Evolutionary conservation across 1,140 invertebrate genomes (phyloP), one percentile per base, ranked within the genome.

Genomic region (Trichoplusia ni): DNA sequence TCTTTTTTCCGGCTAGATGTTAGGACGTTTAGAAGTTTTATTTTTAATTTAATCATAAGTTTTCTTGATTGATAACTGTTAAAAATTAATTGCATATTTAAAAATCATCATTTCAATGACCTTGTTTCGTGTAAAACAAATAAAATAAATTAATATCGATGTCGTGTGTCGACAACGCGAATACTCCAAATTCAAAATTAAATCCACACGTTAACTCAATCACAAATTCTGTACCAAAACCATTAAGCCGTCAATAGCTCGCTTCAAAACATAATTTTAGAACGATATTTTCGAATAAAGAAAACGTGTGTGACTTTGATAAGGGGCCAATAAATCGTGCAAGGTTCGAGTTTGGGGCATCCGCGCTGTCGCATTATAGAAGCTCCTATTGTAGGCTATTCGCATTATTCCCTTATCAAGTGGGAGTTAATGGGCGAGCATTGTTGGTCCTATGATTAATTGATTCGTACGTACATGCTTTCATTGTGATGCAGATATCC

Each of bases 361-460:
- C 29, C 19, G 78, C 74, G 62, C 75, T 75, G 78, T 79, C 75
- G 77, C 74, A 77, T 77, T 69, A 72, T 64, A 74, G 79, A 73
- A 76, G 59, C 69, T 73, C 31, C 75, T 71, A 73, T 82, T 84
- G 80, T 81, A 72, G 73, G 71, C 69, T 69, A 74, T 78, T 79
- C 77, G 75, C 74, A 83, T 83, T 83, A 83, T 80, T 78, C 82
- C 79, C 81, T 86, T 85, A 86, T 88, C 83, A 86, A 88, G 77
- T 82, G 69, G 70, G 81, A 86, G 82, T 81, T 88, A 86, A 88
- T 84, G 83, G 83, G 77, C 77, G 58, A 80, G 81, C 83, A 77
- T 88, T 88, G 82, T 86, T 73, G 69, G 53, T 79, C 61, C 40
- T 82, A 86, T 88, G 85, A 88, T 88, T 86, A 86, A 88, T 88